These are phyloP conservation scores for Drosophila melanosoma DNA, from an alignment of 2,888 invertebrate species.

Conservation along the genomic window DNA sequence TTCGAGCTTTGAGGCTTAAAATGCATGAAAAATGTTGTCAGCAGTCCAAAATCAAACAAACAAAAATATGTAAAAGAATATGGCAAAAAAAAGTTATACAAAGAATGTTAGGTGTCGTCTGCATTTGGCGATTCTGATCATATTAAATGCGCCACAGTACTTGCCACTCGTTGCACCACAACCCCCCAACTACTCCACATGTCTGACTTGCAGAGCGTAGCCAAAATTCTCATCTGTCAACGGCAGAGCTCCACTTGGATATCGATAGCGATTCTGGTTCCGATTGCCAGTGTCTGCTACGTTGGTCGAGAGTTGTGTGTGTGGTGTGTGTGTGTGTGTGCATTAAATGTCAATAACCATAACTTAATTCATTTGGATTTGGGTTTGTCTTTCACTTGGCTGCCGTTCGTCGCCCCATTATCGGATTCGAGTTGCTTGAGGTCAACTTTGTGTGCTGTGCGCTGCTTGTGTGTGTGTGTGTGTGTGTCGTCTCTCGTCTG, in stretches of 20 bases:
- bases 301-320: not conserved
- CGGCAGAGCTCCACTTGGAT: slow-evolving; percentile 23
- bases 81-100: slow-evolving; percentile 1
- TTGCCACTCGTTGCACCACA: not conserved
- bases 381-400: slow-evolving; percentile 77
- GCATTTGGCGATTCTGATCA: slow-evolving; percentile 39
- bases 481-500: slow-evolving; percentile 2
- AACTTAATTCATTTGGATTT: slow-evolving; percentile 77
- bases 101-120: slow-evolving; percentile 36
- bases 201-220: slow-evolving; percentile 18
- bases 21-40: slow-evolving; percentile 21
- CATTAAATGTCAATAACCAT: slow-evolving; percentile 81
- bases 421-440: slow-evolving; percentile 68
- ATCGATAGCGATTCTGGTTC: slow-evolving; percentile 18
- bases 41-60: slow-evolving; percentile 1
- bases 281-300: slow-evolving; percentile 7
- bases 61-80: slow-evolving; percentile 21
- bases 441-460: slow-evolving; percentile 50
- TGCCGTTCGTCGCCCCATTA: slow-evolving; percentile 52
- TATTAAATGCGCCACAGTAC: slow-evolving; percentile 57
- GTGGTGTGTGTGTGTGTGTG: slow-evolving; percentile 40
- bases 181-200: not conserved
- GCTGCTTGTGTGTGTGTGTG: slow-evolving; percentile 10
- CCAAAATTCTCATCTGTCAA: slow-evolving; percentile 55
- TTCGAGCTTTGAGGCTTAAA: not conserved